Conservation (phyloP, 2,888 invertebrate genomes). For the Notocelia uddmanniana region DNA sequence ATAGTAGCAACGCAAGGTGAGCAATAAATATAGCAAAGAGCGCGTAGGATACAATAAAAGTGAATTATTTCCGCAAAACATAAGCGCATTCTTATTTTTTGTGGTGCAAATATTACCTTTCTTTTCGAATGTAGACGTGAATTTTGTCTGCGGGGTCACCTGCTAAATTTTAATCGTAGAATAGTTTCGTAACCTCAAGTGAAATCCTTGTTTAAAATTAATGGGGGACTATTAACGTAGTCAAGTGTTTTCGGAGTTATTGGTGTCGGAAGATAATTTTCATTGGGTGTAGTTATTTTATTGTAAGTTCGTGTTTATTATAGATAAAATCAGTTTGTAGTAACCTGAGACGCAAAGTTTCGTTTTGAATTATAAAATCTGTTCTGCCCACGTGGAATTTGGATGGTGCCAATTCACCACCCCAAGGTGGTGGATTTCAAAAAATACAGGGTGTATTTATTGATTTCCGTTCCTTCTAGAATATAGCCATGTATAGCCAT, state of each 20-base stretch:
- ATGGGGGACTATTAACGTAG: background rate
- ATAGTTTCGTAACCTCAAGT: background rate
- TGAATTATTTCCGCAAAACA: slow-evolving; percentile 83
- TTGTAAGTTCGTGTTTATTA: background rate
- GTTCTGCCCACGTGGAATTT: too few species aligned
- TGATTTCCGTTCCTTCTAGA: too few species aligned
- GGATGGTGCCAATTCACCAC: too few species aligned
- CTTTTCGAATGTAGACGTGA: slow-evolving; percentile 11
- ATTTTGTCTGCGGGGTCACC: background rate
- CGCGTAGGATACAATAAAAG: slow-evolving; percentile 84
- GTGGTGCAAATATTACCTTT: slow-evolving; percentile 43
- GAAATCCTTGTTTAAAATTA: background rate
- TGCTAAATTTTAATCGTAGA: background rate
- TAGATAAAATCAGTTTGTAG: background rate
- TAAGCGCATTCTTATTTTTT: slow-evolving; percentile 71
- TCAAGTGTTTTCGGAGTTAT: background rate
- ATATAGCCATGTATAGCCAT: too few species aligned
- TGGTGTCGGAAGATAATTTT: background rate
- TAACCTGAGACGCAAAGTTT: too few species aligned
- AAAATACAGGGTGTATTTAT: too few species aligned
- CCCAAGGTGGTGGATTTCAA: too few species aligned
- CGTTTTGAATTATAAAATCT: too few species aligned
- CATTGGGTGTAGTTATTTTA: background rate
- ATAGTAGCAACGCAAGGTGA: slow-evolving; percentile 76
- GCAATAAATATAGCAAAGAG: slow-evolving; percentile 82